Evolutionary conservation across 2,113 vertebrate genomes (phyloP).

Genomic region (Phaethon lepturus): DNA sequence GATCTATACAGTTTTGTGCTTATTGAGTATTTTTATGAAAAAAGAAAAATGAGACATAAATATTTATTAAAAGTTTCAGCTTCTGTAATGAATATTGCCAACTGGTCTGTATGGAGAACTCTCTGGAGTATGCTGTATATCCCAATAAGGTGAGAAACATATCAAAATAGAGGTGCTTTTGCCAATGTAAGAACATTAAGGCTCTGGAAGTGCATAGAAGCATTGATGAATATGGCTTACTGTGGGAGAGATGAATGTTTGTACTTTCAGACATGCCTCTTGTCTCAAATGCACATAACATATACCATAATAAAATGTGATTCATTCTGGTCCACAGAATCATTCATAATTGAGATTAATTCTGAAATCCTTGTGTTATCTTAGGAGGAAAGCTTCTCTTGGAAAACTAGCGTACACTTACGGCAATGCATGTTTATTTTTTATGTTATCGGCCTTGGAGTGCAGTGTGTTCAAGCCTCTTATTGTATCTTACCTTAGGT

Average conservation of each 20-base stretch:
- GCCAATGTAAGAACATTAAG: background rate
- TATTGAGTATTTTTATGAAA: background rate
- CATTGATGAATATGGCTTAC: background rate
- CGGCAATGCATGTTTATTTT: background rate
- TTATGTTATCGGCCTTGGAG: background rate
- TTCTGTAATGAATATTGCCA: background rate
- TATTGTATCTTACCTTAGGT: background rate
- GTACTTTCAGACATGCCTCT: background rate
- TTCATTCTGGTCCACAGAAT: background rate
- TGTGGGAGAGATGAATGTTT: fast-evolving
- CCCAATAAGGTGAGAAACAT: background rate
- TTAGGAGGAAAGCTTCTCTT: background rate
- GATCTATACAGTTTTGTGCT: background rate
- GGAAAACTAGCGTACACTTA: background rate
- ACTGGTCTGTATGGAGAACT: background rate
- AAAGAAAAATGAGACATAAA: background rate
- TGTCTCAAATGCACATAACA: background rate
- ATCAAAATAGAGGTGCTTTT: background rate
- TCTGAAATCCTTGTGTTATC: background rate
- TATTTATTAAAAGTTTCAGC: background rate
- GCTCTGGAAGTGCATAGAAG: background rate
- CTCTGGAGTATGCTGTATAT: background rate
- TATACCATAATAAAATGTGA: background rate
- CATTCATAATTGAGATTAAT: background rate
- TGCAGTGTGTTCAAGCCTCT: background rate